Conservation (phyloP, 2,888 invertebrate genomes). For the Dascillus cervinus region DNA sequence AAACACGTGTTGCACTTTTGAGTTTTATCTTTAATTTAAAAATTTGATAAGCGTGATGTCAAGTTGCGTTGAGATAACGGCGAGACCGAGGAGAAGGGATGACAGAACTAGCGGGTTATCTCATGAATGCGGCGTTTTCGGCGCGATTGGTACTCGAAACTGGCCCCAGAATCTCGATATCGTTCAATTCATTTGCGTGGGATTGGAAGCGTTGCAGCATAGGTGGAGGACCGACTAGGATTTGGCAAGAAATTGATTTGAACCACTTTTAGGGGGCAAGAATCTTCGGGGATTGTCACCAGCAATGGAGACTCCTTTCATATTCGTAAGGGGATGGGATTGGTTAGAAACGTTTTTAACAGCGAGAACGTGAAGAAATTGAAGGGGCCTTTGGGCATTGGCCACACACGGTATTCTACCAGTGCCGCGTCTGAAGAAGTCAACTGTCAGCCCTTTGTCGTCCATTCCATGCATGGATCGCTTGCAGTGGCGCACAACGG, state of each 20-base stretch:
- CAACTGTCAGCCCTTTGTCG: constrained; percentile 97
- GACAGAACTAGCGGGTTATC: constrained; percentile 50
- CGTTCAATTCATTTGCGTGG: constrained; percentile 83
- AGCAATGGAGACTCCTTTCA: constrained; percentile 78
- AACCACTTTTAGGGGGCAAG: constrained; percentile 72
- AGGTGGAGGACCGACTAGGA: too few relatives aligned
- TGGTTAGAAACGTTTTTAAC: constrained; percentile 88
- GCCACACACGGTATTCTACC: constrained; percentile 95
- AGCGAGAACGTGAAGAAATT: constrained; percentile 80
- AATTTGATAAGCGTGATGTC: too few relatives aligned
- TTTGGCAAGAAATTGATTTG: too few relatives aligned
- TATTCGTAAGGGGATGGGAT: constrained; percentile 90
- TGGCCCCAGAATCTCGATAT: constrained; percentile 77
- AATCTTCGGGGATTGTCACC: constrained; percentile 95
- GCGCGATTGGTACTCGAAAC: constrained; percentile 78
- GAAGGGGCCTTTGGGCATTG: constrained; percentile 86
- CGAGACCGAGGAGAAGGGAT: too few relatives aligned
- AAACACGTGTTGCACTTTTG: too few relatives aligned
- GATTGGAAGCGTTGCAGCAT: constrained; percentile 87
- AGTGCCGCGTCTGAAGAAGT: constrained; percentile 90
- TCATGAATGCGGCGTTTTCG: constrained; percentile 92
- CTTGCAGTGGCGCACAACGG: constrained; percentile 97
- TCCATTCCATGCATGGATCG: constrained; percentile 92
- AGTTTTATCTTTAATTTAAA: too few relatives aligned
- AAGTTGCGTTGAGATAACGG: too few relatives aligned